Conservation (phyloP, 2,113 vertebrate species). For the Alexandromys fortis region DNA sequence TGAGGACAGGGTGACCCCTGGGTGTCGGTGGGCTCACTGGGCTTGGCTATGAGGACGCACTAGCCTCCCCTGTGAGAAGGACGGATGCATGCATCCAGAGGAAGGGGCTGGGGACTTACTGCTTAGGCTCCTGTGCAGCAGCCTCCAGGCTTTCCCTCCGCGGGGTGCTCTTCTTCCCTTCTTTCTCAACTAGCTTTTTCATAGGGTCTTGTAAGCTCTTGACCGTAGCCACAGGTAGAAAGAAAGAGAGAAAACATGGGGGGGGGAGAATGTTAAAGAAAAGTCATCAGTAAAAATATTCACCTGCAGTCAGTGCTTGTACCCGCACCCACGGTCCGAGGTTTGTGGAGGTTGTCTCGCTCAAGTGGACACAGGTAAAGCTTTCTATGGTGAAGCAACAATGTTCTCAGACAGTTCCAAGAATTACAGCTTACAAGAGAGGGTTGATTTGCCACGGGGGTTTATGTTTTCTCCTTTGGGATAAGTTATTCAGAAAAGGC, state of each 20-base stretch:
- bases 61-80: neutral
- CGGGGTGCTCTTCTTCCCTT: constrained; percentile 82
- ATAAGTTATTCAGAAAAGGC: constrained; percentile 61
- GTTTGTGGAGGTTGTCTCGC: neutral
- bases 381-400: neutral
- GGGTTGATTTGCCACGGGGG: constrained; percentile 27
- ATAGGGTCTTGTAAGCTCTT: constrained; percentile 90
- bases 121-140: constrained; percentile 82
- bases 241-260: neutral
- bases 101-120: constrained; percentile 85
- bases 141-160: constrained; percentile 75
- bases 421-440: constrained; percentile 33
- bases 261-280: neutral
- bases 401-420: neutral
- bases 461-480: constrained; percentile 47
- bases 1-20: fast-evolving
- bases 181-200: constrained; percentile 88
- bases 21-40: neutral
- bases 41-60: fast-evolving
- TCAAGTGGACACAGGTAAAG: neutral
- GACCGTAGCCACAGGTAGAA: constrained; percentile 54
- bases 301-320: neutral
- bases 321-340: neutral
- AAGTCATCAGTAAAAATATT: neutral
- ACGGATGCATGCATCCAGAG: neutral